Evolutionary conservation across 2,888 invertebrate species (phyloP), one percentile per base, ranked within the genome.

Genomic region (Nasonovia ribisnigri): DNA sequence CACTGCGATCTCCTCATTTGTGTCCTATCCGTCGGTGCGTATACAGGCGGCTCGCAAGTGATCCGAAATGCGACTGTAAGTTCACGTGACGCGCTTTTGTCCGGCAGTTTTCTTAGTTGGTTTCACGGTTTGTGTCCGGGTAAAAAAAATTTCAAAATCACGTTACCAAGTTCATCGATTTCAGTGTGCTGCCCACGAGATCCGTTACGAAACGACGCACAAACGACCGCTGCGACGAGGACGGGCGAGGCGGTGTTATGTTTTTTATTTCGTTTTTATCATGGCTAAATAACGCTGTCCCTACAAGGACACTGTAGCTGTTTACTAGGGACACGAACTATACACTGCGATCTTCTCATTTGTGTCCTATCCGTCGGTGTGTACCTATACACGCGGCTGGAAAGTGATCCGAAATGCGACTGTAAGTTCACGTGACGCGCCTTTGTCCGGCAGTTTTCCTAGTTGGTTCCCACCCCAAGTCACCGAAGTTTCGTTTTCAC

Each of bases 201-300:
- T 51, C 11, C 51, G 51, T 16, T 36, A 36, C 48, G 4, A 43
- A 89, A 60, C 8, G 67, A 48, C 90, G 48, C 42, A 57, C 43
- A 90, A 90, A 67, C 46, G 36, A 60, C n/a, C 26, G 8, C 20
- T 36, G 6, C 8, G n/a, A 4, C 0, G 57, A 6, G 43, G n/a
- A 43, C 36, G 48, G 48, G 36, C 36, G 8, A 89, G 24, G 42
- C 1, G 46, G 46, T n/a, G 57, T 60, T 43, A 10, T 60, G 60
- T 43, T 26, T 48, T 90, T n/a, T n/a, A n/a, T n/a, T n/a, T n/a
- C n/a, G n/a, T n/a, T n/a, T 90, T 90, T 90, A 90, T 90, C 48
- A 77, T 54, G 43, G 36, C 90, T 90, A 90, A 90, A 90, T 67
- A 90, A 90, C 67, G 10, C 24, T 24, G 46, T 90, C 90, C 26